Base-by-base conservation (phyloP, 1,140 invertebrate species). In the Ips typographus region DNA sequence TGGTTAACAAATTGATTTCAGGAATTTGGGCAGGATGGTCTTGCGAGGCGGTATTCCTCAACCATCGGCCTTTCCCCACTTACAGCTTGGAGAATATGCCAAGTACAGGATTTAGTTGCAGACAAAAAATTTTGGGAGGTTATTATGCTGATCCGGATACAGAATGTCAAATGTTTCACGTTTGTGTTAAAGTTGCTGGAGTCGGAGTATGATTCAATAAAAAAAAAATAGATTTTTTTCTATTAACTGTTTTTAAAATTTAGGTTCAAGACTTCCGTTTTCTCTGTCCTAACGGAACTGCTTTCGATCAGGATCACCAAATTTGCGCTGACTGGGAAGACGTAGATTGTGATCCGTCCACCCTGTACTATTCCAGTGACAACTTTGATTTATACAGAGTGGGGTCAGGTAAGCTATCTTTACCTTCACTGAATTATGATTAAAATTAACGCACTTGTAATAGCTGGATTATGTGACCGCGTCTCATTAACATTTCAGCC, bases 91-190 rank as follows among this genome's bases (percentile, higher is more conserved):
- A 93, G 74, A 85, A 88, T 74, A 92, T 95, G 86, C 94, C 93
- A 64, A 87, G 90, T 71, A 95, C 94, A 53, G 86, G 87, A 62
- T 96, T 96, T 83, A 88, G 88, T 71, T 96, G 94, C 81, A 85
- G 88, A 69, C 91, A 92, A 74, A 94, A 94, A 81, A 92, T 94
- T 73, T 85, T 94, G 37, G 94, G 94, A 68, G 92, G 94, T 51
- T 96, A 95, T 81, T 96, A 96, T 79, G 93, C 94, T 7, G 94
- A 96, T 82, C 87, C 89, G 1, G 93, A 95, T 80, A 91, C 94
- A 1, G 91, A 94, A 76, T 96, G 94, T 82, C 94, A 95, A 82
- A 91, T 95, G 84, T 95, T 95, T 81, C 94, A 95, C 78, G 91
- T 95, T 56, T 95, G 93, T 78, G 91, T 93, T 38, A 90, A 90